These are phyloP conservation scores for Psilopsiagon aurifrons DNA, from an alignment of 2,113 vertebrate genomes.

Conservation along the genomic window DNA sequence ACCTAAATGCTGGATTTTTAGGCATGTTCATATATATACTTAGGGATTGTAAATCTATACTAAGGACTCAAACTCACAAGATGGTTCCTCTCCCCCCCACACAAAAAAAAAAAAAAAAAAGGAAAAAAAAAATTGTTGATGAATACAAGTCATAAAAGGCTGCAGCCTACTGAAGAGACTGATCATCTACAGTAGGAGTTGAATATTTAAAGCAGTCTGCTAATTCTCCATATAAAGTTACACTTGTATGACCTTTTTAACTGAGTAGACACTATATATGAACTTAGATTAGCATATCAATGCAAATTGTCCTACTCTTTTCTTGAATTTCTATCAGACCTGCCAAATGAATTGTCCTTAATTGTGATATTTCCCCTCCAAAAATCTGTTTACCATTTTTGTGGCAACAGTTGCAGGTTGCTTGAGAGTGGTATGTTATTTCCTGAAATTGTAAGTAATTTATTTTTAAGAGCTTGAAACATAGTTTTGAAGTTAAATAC, in stretches of 20 bases:
- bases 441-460: conserved; percentile 63
- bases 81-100: not conserved
- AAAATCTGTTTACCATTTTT: conserved; percentile 43
- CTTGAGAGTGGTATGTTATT: conserved; percentile 45
- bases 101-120: not conserved
- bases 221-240: not conserved
- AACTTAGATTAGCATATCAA: not conserved
- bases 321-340: not conserved
- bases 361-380: not conserved
- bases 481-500: conserved; percentile 74
- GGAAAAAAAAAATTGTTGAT: not conserved
- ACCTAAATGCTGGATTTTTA: not conserved
- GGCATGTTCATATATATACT: not conserved
- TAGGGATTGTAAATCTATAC: not conserved
- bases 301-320: not conserved
- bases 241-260: not conserved
- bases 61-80: not conserved
- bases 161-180: not conserved
- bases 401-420: conserved; percentile 24
- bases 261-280: not conserved
- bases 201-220: not conserved
- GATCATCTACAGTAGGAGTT: not conserved
- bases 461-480: conserved; percentile 63
- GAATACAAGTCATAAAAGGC: not conserved
- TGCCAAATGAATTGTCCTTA: not conserved